Evolutionary conservation across 2,797 vertebrate species (phyloP).

Genomic region (Lutjanus campechanus): DNA sequence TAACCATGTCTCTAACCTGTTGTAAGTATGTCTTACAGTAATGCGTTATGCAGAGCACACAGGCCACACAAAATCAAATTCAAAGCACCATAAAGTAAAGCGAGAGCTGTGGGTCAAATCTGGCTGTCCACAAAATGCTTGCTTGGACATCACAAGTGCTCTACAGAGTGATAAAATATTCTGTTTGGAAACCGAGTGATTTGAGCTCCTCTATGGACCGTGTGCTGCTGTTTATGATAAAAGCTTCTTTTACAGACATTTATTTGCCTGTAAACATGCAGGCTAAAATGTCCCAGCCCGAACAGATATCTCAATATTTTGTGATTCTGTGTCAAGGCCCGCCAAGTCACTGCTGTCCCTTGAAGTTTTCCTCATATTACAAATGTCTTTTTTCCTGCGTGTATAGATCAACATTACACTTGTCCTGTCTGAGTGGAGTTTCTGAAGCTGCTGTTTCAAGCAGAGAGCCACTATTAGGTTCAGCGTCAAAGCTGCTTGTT

Average conservation of each 20-base stretch:
- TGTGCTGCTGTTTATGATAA: background rate
- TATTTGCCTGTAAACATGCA: slow-evolving; percentile 29
- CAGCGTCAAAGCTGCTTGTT: background rate
- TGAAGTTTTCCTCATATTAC: background rate
- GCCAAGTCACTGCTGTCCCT: slow-evolving; percentile 3
- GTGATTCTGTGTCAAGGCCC: background rate
- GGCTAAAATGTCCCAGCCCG: background rate
- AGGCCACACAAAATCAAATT: slow-evolving; percentile 1
- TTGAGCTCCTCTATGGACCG: background rate
- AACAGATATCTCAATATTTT: slow-evolving; percentile 4
- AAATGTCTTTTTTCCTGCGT: background rate
- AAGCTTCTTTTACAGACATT: slow-evolving; percentile 19
- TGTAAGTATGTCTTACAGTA: background rate
- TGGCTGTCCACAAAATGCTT: slow-evolving; percentile 11
- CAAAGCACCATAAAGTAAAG: background rate
- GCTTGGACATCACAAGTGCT: slow-evolving; percentile 10
- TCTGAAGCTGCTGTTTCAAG: background rate
- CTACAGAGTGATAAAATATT: slow-evolving; percentile 13
- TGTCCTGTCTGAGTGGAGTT: background rate
- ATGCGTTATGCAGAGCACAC: background rate
- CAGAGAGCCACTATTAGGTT: background rate
- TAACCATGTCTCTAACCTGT: too few species aligned
- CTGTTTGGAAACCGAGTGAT: slow-evolving; percentile 2
- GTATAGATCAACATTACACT: slow-evolving; percentile 3
- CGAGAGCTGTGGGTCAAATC: background rate